Evolutionary conservation across 2,113 vertebrate species (phyloP), one percentile per base, ranked within the genome.

Genomic region (Eulacestoma nigropectus): DNA sequence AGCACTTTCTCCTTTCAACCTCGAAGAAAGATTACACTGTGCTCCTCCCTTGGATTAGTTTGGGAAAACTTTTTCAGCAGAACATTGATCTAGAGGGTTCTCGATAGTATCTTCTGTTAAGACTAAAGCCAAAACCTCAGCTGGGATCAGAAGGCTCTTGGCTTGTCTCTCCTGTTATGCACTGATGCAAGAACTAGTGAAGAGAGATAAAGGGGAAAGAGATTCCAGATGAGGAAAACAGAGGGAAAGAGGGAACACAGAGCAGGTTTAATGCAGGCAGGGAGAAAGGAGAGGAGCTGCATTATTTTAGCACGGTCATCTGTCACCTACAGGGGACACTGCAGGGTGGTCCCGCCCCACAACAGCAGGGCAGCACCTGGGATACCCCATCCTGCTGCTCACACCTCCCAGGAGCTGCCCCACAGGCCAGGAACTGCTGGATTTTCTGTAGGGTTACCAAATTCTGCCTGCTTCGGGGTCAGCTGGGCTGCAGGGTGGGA

Each of bases 1-100:
- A 92, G 73, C 82, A 33, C 76, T 88, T 76, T 80, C 79, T 94
- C 55, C 94, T 95, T 94, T 84, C 92, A 90, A 33, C 79, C 88
- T 95, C 68, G n/a, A 89, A 92, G 80, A 85, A 78, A 78, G 57
- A 85, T 90, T 52, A 26, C 47, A 29, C 26, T 46, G 8, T 39
- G 39, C 49, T 90, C 27, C 70, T 82, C 59, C 27, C 42, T 63
- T 63, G 83, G 32, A 63, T 74, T 85, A 88, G 32, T 44, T 42
- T 50, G 44, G 53, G n/a, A 27, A 42, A 87, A 73, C 35, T 84
- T 85, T 79, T 76, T 18, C 65, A 69, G 69, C 57, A 55, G 30
- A 65, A 57, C 42, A 39, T 76, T 77, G n/a, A 90, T 80, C 68
- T 57, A 19, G 49, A 63, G 46, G 18, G 50, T 44, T 59, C 79